These are phyloP conservation scores for Kryptolebias marmoratus DNA, from an alignment of 2,113 vertebrate species.

Conservation along the genomic window DNA sequence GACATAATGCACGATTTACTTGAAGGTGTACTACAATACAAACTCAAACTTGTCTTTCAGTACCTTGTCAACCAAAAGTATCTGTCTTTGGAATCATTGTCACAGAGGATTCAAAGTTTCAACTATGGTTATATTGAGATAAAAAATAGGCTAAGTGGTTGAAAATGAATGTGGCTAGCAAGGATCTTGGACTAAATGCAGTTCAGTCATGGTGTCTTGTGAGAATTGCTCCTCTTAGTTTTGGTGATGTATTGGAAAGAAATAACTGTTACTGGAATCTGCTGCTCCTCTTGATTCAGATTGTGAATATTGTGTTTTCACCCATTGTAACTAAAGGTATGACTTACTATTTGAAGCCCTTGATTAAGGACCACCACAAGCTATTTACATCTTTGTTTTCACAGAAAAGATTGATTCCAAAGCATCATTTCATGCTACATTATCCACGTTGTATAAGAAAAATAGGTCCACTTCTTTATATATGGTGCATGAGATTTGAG, in stretches of 20 bases:
- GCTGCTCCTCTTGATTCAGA: no score
- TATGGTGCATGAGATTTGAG: background rate
- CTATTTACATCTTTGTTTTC: no score
- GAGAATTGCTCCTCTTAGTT: background rate
- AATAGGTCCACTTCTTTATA: background rate
- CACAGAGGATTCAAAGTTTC: conserved; percentile 1
- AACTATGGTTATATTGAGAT: background rate
- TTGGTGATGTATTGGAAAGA: conserved; percentile 6
- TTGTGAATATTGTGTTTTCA: no score
- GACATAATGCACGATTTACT: background rate
- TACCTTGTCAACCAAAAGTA: conserved; percentile 1
- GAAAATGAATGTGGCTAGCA: background rate
- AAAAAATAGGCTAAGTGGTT: background rate
- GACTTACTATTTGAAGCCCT: no score
- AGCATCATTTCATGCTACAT: background rate
- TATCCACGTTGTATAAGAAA: background rate
- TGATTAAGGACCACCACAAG: no score
- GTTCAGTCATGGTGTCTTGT: conserved; percentile 3
- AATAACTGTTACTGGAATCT: background rate
- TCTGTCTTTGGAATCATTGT: background rate
- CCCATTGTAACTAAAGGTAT: no score
- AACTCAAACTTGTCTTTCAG: conserved; percentile 8
- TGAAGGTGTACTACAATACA: conserved; percentile 3
- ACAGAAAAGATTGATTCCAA: no score
- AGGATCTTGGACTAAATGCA: conserved; percentile 4